These are phyloP conservation scores for Ormyrus pomaceus DNA, from an alignment of 2,888 invertebrate species.

Conservation along the genomic window DNA sequence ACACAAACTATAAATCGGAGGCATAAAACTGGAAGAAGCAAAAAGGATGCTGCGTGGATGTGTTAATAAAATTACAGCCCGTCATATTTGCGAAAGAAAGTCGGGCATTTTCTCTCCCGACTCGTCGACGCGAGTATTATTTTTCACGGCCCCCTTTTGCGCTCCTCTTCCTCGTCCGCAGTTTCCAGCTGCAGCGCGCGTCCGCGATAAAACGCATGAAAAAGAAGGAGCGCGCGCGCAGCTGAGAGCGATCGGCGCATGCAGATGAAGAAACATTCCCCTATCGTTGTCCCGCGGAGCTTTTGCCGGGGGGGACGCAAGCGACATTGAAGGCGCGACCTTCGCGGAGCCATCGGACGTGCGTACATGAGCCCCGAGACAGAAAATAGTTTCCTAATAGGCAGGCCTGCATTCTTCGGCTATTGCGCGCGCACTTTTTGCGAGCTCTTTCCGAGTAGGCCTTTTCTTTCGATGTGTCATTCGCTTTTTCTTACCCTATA, in stretches of 20 bases:
- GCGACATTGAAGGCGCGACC: conserved; percentile 45
- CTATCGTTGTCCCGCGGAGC: neutral
- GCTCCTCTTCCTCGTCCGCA: neutral
- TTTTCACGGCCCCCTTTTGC: neutral
- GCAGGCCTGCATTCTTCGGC: neutral
- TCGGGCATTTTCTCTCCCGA: conserved; percentile 57
- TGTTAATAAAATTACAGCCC: too few species aligned
- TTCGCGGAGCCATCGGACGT: conserved; percentile 20
- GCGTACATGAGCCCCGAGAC: conserved; percentile 7
- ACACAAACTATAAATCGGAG: conserved; percentile 47
- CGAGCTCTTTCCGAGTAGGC: neutral
- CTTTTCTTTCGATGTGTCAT: neutral
- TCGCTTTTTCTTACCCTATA: neutral
- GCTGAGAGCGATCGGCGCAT: conserved; percentile 23
- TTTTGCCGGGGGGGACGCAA: neutral
- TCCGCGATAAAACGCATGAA: conserved; percentile 5
- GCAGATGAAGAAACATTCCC: conserved; percentile 50
- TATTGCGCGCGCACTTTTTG: neutral
- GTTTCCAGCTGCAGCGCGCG: neutral
- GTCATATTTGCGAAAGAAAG: conserved; percentile 56
- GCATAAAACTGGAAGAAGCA: conserved; percentile 51
- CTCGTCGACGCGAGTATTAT: neutral
- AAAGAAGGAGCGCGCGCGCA: conserved; percentile 18
- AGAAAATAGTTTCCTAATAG: conserved; percentile 50
- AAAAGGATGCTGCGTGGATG: too few species aligned